phyloP scores from a whole-genome alignment of 2,113 vertebrate genomes.

The Burhinus bistriatus region DNA sequence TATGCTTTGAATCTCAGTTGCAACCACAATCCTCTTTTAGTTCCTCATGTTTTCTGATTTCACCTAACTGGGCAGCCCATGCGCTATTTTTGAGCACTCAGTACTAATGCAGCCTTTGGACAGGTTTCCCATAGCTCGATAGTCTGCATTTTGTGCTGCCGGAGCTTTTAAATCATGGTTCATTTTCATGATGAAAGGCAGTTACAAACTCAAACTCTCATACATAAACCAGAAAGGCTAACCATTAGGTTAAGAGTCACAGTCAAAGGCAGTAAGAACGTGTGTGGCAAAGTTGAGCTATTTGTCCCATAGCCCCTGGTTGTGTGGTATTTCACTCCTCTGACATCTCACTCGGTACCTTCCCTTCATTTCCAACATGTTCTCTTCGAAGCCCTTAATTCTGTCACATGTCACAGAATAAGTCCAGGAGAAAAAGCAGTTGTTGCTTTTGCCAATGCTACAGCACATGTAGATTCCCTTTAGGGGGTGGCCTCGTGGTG shows the following conservation, averaged over 20 bases:
- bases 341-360: neutral
- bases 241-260: neutral
- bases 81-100: neutral
- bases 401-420: neutral
- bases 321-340: neutral
- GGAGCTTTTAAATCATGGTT: neutral
- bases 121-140: neutral
- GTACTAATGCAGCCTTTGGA: neutral
- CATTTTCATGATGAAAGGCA: constrained; percentile 24
- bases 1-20: neutral
- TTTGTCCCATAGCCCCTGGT: neutral
- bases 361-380: neutral
- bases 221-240: neutral
- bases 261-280: neutral
- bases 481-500: neutral
- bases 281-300: neutral
- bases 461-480: neutral
- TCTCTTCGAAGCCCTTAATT: neutral
- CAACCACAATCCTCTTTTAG: neutral
- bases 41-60: neutral
- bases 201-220: neutral
- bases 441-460: neutral
- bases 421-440: neutral
- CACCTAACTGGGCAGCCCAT: neutral
- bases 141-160: neutral